These are phyloP conservation scores for Canis aureus DNA, from an alignment of 2,113 vertebrate species.

Conservation along the genomic window DNA sequence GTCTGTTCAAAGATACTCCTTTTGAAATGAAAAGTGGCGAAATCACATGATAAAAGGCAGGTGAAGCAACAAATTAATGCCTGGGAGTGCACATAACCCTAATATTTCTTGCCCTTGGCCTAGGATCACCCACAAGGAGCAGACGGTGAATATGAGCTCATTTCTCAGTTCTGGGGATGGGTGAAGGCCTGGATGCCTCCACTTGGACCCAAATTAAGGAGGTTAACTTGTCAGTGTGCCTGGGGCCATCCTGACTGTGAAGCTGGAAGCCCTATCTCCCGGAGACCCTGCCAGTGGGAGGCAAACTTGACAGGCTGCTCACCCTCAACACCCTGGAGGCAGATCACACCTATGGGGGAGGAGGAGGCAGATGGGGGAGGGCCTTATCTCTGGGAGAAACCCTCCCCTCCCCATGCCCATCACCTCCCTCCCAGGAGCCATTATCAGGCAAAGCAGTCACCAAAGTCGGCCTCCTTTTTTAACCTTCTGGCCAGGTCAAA, in stretches of 20 bases:
- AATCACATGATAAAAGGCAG: fast-evolving
- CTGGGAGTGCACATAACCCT: fast-evolving
- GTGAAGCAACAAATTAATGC: fast-evolving
- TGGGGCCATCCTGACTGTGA: no score
- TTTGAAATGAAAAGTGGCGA: fast-evolving
- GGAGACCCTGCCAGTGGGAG: fast-evolving
- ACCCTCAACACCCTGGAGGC: not conserved
- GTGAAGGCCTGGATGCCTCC: no score
- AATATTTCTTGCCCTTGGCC: fast-evolving
- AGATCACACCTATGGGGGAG: not conserved
- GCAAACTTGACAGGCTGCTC: not conserved
- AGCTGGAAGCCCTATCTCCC: not conserved
- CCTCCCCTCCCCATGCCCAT: fast-evolving
- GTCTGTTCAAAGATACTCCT: not conserved
- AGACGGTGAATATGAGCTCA: fast-evolving
- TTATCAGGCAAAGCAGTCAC: fast-evolving
- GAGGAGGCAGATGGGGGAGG: fast-evolving
- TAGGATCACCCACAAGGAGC: not conserved
- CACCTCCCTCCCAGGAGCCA: not conserved
- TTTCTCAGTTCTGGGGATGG: not conserved
- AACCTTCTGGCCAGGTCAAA: not conserved
- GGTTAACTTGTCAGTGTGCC: not conserved
- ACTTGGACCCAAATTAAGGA: no score
- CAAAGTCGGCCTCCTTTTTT: not conserved
- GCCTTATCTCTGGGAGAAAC: fast-evolving